Conservation (phyloP, 2,888 invertebrate species). For the Aphodius granarius region DNA sequence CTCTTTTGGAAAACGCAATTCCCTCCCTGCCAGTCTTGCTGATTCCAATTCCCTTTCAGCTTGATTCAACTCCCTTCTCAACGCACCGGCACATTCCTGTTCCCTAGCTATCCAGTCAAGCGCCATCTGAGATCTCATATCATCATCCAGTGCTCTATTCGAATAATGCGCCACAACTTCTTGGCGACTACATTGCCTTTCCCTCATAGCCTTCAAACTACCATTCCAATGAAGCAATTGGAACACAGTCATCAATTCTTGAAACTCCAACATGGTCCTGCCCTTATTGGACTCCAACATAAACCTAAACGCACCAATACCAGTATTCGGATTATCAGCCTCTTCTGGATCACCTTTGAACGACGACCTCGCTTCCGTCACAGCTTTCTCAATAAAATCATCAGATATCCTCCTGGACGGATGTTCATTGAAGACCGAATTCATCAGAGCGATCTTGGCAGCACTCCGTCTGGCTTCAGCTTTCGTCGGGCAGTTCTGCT, state of each 20-base stretch:
- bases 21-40: constrained; percentile 85
- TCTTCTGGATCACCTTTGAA: constrained; percentile 67
- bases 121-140: constrained; percentile 96
- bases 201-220: constrained; percentile 92
- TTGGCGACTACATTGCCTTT: constrained; percentile 87
- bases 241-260: constrained; percentile 97
- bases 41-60: constrained; percentile 86
- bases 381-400: constrained; percentile 92
- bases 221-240: constrained; percentile 96
- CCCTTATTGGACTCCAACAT: constrained; percentile 83
- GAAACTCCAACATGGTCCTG: constrained; percentile 93
- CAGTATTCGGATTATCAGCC: constrained; percentile 69
- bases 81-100: constrained; percentile 73
- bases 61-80: constrained; percentile 77
- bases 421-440: constrained; percentile 95
- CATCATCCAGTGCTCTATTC: constrained; percentile 88
- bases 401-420: constrained; percentile 90
- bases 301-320: constrained; percentile 74
- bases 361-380: constrained; percentile 86
- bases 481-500: constrained; percentile 90
- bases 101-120: constrained; percentile 90
- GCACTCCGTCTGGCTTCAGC: constrained; percentile 93
- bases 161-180: constrained; percentile 94
- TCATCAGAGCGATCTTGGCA: constrained; percentile 95
- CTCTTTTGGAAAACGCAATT: constrained; percentile 92